Percentiles rank a stretch among this genome's conserved stretches.
These are phyloP conservation scores for Hydrochoerus hydrochaeris DNA, from an alignment of 2,113 vertebrate species.

Conservation along the genomic window DNA sequence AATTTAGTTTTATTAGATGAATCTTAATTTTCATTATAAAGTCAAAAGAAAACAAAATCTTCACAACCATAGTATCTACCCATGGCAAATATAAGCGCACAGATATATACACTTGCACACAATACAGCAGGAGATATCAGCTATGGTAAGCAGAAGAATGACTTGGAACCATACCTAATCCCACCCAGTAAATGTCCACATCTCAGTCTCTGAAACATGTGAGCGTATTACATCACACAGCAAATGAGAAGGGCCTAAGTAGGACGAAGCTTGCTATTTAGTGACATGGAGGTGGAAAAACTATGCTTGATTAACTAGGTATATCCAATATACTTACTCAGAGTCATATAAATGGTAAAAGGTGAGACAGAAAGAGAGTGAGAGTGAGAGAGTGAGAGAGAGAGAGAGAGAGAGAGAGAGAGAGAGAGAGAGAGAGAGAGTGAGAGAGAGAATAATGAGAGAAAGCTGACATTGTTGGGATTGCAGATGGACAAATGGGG, in stretches of 20 bases:
- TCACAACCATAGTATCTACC: not conserved
- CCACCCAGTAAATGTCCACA: too few relatives aligned
- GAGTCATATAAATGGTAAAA: not conserved
- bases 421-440: too few relatives aligned
- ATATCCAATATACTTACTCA: not conserved
- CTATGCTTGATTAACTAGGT: not conserved
- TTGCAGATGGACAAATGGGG: not conserved
- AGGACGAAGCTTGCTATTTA: not conserved
- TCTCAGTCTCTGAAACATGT: not conserved
- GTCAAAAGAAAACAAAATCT: not conserved
- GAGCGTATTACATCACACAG: not conserved
- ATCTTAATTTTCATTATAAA: not conserved
- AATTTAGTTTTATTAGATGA: not conserved
- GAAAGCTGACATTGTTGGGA: not conserved
- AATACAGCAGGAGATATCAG: not conserved
- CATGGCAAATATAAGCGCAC: not conserved
- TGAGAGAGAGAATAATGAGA: too few relatives aligned
- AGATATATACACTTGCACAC: not conserved
- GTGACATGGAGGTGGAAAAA: not conserved
- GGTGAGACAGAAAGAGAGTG: not conserved
- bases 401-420: too few relatives aligned
- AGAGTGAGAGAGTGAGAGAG: too few relatives aligned
- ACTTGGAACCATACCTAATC: accelerated
- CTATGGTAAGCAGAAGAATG: not conserved
- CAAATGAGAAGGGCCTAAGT: not conserved